These are phyloP conservation scores for Tridacna gigas DNA, from an alignment of 2,888 invertebrate genomes.

Conservation along the genomic window DNA sequence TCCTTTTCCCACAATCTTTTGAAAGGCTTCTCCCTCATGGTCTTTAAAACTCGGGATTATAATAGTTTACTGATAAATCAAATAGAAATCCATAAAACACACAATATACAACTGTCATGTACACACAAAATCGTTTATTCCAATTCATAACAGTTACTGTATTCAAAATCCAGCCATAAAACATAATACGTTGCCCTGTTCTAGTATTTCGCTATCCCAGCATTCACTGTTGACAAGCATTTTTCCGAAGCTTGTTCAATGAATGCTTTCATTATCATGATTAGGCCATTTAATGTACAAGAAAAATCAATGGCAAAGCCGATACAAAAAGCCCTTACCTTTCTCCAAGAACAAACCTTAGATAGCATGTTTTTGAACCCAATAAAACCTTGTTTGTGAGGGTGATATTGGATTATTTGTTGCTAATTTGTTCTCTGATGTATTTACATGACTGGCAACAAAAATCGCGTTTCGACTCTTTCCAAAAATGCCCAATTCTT, in stretches of 20 bases:
- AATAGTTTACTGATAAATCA: too few relatives aligned
- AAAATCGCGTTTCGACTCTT: too few relatives aligned
- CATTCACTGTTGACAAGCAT: neutral
- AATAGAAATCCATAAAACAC: too few relatives aligned
- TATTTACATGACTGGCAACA: neutral
- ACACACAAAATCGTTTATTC: too few relatives aligned
- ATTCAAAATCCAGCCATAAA: too few relatives aligned
- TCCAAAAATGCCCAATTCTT: too few relatives aligned
- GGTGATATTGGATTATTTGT: slow-evolving; percentile 27
- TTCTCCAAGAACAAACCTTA: neutral
- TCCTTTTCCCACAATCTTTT: too few relatives aligned
- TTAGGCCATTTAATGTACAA: slow-evolving; percentile 21
- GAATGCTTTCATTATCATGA: slow-evolving; percentile 26
- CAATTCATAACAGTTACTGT: too few relatives aligned
- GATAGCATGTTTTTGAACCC: neutral
- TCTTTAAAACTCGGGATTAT: too few relatives aligned
- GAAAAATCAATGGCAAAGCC: slow-evolving; percentile 13
- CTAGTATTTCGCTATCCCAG: neutral
- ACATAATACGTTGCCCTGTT: too few relatives aligned
- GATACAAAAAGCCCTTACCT: neutral
- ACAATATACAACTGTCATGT: too few relatives aligned
- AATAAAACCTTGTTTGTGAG: slow-evolving; percentile 1
- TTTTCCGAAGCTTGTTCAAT: neutral
- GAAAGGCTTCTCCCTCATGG: too few relatives aligned
- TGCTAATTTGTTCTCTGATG: slow-evolving; percentile 26